These are phyloP conservation scores for Solen grandis DNA, from an alignment of 1,140 invertebrate species.

Conservation along the genomic window DNA sequence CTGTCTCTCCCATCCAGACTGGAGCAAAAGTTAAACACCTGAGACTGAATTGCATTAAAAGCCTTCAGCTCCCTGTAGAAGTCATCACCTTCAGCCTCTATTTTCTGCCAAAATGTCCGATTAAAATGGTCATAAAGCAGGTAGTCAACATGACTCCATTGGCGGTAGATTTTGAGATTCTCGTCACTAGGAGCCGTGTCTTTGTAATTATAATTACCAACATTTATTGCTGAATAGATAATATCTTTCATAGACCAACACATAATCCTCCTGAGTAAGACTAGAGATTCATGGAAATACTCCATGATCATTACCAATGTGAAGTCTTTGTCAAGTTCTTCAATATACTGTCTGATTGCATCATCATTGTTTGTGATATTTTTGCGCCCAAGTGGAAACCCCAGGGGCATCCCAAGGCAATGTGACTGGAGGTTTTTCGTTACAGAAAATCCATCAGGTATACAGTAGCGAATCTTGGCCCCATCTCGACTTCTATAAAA, in stretches of 20 bases:
- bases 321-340: constrained; percentile 74
- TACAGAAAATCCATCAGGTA: constrained; percentile 72
- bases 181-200: not conserved
- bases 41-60: constrained; percentile 56
- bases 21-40: constrained; percentile 57
- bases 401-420: constrained; percentile 71
- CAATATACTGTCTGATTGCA: constrained; percentile 57
- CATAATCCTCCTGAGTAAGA: constrained; percentile 81
- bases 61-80: constrained; percentile 64
- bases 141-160: constrained; percentile 68
- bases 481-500: constrained; percentile 61
- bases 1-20: not conserved
- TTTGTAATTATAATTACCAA: constrained; percentile 52
- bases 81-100: constrained; percentile 54
- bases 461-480: constrained; percentile 61
- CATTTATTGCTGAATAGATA: constrained; percentile 58
- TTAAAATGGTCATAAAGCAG: constrained; percentile 69
- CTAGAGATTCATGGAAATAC: constrained; percentile 83
- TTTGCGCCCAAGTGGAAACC: constrained; percentile 61
- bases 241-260: constrained; percentile 80
- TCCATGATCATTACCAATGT: constrained; percentile 83
- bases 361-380: constrained; percentile 50
- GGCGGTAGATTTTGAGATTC: constrained; percentile 55
- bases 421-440: constrained; percentile 71
- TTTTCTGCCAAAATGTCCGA: constrained; percentile 67